Base-by-base conservation (phyloP, 2,888 invertebrate species). In the Trissolcus japonicus region DNA sequence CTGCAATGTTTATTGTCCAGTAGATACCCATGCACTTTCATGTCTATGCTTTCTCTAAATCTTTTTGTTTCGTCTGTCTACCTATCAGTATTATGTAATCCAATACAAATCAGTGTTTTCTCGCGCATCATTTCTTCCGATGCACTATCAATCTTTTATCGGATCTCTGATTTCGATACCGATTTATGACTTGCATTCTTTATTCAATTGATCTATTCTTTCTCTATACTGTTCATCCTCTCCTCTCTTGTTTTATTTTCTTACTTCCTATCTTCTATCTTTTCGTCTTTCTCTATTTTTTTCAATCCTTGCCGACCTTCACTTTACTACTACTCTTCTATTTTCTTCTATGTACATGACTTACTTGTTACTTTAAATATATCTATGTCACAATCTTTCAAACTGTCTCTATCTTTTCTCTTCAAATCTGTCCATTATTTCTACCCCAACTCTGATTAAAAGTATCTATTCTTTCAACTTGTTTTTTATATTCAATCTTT, bases 71-170 rank as follows among this genome's bases (percentile, higher is more conserved):
- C 56, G 66, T 75, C 67, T 76, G 14, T 71, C 69, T 69, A 69
- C 76, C 69, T 61, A 76, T 66, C 69, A 76, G 69, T 76, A 76
- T 76, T 76, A 69, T 25, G 40, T 60, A 75, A 75, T 17, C 46
- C 51, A 46, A 6, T 63, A 59, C 48, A 68, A 59, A 65, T 59
- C 40, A 57, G 51, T 61, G 43, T 46, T 73, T 40, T 62, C 35
- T 17, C 25, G 16, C 48, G 17, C 43, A 53, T n/a, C 25, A 51
- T 11, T 9, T 50, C 7, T 50, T 60, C 6, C 19, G 41, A 54
- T 50, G 51, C 46, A 60, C 17, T 14, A n/a, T 2, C n/a, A 16
- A 46, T 46, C 4, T 6, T 46, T 1, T 2, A 6, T 46, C 7
- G 16, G 14, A 16, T 46, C 7, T 16, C 1, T 46, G 14, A 16